Conservation (phyloP, 2,113 vertebrate genomes). For the Craseonycteris thonglongyai region DNA sequence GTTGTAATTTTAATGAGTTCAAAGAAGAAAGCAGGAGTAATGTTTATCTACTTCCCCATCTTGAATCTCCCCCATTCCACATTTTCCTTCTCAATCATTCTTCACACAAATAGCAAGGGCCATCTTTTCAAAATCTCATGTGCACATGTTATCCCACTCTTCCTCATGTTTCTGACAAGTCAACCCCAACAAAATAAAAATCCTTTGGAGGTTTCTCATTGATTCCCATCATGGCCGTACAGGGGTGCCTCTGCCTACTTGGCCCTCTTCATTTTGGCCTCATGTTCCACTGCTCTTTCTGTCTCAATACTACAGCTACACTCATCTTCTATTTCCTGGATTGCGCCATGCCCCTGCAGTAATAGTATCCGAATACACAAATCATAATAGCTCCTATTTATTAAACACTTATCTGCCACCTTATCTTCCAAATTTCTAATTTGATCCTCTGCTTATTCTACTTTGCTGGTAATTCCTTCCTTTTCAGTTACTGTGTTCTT, state of each 20-base stretch:
- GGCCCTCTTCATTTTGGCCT: neutral
- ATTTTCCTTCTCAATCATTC: neutral
- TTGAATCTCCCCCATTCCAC: neutral
- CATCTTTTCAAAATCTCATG: neutral
- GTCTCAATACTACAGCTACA: too few species aligned
- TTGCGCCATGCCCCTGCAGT: neutral
- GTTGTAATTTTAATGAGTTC: too few species aligned
- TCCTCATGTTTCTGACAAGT: neutral
- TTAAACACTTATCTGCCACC: neutral
- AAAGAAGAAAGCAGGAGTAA: too few species aligned
- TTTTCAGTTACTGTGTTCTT: too few species aligned
- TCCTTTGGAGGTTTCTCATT: neutral
- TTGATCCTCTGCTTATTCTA: too few species aligned
- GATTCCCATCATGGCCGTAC: neutral
- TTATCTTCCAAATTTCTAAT: too few species aligned
- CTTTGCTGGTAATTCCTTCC: too few species aligned
- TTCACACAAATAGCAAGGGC: neutral
- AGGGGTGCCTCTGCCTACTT: rapidly evolving
- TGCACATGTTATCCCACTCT: neutral
- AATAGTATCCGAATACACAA: neutral
- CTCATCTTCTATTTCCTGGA: too few species aligned
- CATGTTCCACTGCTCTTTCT: neutral
- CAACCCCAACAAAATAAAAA: neutral
- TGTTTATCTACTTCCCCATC: too few species aligned
- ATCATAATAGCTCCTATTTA: neutral